phyloP scores from a whole-genome alignment of 2,888 invertebrate species.

The Cyaniris semiargus region DNA sequence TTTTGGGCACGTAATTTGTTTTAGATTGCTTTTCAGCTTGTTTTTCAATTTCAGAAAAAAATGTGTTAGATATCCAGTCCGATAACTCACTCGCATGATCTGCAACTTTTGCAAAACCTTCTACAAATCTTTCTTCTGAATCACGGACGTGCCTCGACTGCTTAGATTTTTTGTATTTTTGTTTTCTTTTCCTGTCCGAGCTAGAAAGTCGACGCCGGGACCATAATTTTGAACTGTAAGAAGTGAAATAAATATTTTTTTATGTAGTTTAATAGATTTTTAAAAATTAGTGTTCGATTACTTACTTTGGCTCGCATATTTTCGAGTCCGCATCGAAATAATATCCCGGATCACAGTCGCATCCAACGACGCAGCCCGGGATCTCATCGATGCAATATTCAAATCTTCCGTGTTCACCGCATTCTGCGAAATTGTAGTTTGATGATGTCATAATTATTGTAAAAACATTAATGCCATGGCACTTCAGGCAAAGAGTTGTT shows the following conservation, averaged over 20 bases:
- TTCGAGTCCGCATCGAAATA: constrained; percentile 71
- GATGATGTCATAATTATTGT: neutral
- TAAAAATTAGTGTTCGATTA: neutral
- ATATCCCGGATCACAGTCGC: constrained; percentile 72
- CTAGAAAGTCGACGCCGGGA: constrained; percentile 48
- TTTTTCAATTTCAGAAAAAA: constrained; percentile 71
- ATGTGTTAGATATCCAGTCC: constrained; percentile 74
- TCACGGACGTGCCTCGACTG: neutral
- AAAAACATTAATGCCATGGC: neutral
- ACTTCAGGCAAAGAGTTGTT: neutral
- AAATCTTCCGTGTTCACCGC: constrained; percentile 68
- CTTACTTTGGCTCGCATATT: constrained; percentile 71
- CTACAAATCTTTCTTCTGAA: neutral
- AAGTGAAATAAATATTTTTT: neutral
- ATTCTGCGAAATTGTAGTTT: constrained; percentile 53
- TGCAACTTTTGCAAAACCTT: constrained; percentile 45
- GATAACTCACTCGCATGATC: constrained; percentile 66
- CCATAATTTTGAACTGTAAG: constrained; percentile 61
- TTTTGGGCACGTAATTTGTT: constrained; percentile 47
- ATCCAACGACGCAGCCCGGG: constrained; percentile 71
- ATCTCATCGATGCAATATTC: constrained; percentile 70
- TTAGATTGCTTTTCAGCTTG: constrained; percentile 65
- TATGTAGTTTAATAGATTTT: neutral
- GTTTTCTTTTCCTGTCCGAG: neutral
- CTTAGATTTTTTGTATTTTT: neutral